Evolutionary conservation across 37 sponge, comb jelly and placozoan species (phyloP).

Genomic region (Beroe forskalii): DNA sequence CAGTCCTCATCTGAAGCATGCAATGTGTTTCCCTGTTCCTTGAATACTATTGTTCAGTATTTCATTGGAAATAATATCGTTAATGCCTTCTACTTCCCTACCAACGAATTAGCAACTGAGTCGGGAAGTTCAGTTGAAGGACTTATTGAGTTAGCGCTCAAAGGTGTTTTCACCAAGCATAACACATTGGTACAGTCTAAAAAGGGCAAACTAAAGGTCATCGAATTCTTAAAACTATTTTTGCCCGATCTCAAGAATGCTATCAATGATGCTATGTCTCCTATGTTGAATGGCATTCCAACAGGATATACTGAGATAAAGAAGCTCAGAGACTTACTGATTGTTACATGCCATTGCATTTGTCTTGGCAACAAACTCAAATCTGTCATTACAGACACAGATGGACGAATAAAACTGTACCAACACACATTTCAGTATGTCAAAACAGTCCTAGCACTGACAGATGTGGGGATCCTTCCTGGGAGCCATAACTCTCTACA

Average conservation of each 20-base stretch:
- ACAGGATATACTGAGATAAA: neutral
- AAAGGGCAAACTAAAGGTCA: neutral
- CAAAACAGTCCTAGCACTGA: constrained; percentile 27
- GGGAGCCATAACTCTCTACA: neutral
- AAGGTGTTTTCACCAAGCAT: constrained; percentile 34
- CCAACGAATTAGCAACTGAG: neutral
- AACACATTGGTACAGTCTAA: constrained; percentile 40
- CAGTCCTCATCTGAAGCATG: constrained; percentile 55
- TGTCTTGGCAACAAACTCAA: constrained; percentile 22
- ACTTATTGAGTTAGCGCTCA: constrained; percentile 13
- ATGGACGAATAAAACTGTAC: neutral
- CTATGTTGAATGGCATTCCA: constrained; percentile 39
- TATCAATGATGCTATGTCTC: constrained; percentile 30
- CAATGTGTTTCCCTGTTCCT: constrained; percentile 50
- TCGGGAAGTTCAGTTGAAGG: neutral
- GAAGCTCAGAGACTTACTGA: constrained; percentile 4
- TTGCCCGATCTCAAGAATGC: constrained; percentile 42
- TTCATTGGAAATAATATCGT: constrained; percentile 33
- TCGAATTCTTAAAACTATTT: constrained; percentile 1
- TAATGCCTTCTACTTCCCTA: constrained; percentile 21
- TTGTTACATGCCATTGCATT: constrained; percentile 6
- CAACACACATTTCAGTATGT: constrained; percentile 10
- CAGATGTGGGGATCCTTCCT: neutral
- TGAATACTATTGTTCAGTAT: constrained; percentile 17
- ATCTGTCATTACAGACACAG: neutral